Evolutionary conservation across 2,888 invertebrate genomes (phyloP), one percentile per base, ranked within the genome.

Genomic region (Belgica antarctica): DNA sequence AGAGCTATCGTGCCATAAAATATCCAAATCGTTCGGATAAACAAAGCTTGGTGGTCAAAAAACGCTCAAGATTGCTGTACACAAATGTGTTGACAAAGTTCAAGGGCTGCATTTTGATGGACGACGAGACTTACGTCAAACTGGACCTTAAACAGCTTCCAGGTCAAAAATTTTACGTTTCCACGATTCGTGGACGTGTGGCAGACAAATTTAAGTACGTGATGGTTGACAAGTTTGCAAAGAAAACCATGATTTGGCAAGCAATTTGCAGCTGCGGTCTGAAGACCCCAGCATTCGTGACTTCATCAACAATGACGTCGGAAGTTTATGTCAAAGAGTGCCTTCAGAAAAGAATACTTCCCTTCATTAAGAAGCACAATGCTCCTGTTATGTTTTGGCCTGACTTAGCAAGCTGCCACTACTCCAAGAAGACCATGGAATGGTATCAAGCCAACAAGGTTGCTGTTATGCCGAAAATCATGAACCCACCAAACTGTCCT

Each of bases 401-500:
- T 17, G 47, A 71, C 65, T 27, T 71, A n/a, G 71, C 71, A n/a
- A 41, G 24, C 36, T 66, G 59, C 31, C 65, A 71, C 34, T 66
- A 66, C 31, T 25, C 71, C 8, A 65, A 19, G 36, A 63, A 36
- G 17, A 71, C 57, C 31, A 31, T 61, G 34, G 15, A 41, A 2
- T 71, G 71, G 66, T 27, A 65, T 24, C 41, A 25, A n/a, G 47
- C 46, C 34, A 52, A 70, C 59, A 34, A 22, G 17, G 41, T 71
- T 15, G 52, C 34, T 36, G 15, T 52, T 70, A 70, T 72, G 31
- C 72, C 71, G 27, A 70, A 71, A 63, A 19, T 68, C 27, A 47
- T 34, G 65, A 71, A 72, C 62, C 70, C 71, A n/a, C 70, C 66
- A 46, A 72, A 66, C 57, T 31, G 62, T 15, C 66, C 71, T 25